These are phyloP conservation scores for Aptenodytes forsteri DNA, from an alignment of 2,113 vertebrate species.

Conservation along the genomic window DNA sequence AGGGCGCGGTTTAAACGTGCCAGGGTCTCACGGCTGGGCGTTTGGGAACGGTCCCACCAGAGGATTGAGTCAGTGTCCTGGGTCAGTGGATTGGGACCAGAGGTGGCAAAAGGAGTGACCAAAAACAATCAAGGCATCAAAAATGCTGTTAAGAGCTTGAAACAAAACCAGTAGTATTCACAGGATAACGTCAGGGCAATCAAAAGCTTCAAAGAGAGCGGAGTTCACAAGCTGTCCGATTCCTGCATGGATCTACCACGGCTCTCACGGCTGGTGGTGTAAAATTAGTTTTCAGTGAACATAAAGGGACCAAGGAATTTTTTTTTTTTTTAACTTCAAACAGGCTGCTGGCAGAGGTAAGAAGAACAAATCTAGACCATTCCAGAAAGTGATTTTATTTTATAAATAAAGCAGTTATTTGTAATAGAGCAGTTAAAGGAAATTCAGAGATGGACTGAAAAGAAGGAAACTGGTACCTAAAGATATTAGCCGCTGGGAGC, in stretches of 20 bases:
- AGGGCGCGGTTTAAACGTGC: neutral
- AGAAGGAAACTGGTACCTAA: neutral
- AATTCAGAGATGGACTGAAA: neutral
- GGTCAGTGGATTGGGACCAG: neutral
- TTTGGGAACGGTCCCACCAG: neutral
- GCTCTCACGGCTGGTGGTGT: fast-evolving
- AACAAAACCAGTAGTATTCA: neutral
- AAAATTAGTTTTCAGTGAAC: neutral
- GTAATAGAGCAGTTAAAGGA: neutral
- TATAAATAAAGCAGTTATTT: neutral
- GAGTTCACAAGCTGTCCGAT: neutral
- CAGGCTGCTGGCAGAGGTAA: neutral
- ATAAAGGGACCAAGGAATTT: neutral
- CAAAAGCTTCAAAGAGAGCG: neutral
- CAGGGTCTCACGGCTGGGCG: fast-evolving
- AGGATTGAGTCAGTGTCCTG: neutral
- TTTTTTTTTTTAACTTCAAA: neutral
- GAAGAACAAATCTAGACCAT: neutral
- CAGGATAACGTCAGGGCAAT: neutral
- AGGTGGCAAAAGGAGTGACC: neutral
- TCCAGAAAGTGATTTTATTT: neutral
- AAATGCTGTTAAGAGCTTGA: neutral
- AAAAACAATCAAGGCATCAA: neutral
- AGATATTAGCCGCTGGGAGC: neutral
- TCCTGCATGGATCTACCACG: neutral